These are phyloP conservation scores for Labeo rohita DNA, from an alignment of 2,113 vertebrate species.

Conservation along the genomic window DNA sequence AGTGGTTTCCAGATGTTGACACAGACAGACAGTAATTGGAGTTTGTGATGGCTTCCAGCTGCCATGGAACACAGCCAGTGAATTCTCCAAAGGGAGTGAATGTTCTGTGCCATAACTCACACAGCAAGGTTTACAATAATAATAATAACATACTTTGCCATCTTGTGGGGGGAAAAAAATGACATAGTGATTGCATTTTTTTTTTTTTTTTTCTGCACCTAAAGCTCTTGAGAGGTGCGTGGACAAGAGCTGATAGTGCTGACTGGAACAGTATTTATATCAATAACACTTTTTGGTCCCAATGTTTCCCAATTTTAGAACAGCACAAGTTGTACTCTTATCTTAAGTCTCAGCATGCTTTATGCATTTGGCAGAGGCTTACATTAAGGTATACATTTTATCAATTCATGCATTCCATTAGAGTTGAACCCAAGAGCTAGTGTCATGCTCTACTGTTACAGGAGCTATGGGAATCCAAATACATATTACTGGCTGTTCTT, in stretches of 20 bases:
- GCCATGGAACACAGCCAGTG: conserved; percentile 84
- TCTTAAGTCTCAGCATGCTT: background rate
- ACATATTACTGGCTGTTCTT: background rate
- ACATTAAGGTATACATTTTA: background rate
- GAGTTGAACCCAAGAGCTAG: background rate
- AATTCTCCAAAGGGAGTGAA: conserved; percentile 83
- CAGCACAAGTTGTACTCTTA: background rate
- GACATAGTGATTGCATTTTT: conserved; percentile 82
- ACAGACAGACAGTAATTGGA: conserved; percentile 95
- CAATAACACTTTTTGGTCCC: background rate
- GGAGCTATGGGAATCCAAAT: background rate
- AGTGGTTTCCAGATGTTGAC: conserved; percentile 92
- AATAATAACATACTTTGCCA: conserved; percentile 81
- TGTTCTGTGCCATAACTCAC: conserved; percentile 86
- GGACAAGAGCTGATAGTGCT: background rate
- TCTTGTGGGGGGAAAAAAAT: conserved; percentile 81
- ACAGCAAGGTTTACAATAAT: conserved; percentile 86
- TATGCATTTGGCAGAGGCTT: no score
- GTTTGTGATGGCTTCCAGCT: conserved; percentile 98
- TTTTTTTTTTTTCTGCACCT: conserved; percentile 22
- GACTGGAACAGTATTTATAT: background rate
- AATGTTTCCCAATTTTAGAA: background rate
- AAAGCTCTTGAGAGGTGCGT: background rate
- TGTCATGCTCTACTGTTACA: background rate
- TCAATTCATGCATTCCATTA: background rate